Evolutionary conservation across 2,888 invertebrate genomes (phyloP).

Genomic region (Zeuzera pyrina): DNA sequence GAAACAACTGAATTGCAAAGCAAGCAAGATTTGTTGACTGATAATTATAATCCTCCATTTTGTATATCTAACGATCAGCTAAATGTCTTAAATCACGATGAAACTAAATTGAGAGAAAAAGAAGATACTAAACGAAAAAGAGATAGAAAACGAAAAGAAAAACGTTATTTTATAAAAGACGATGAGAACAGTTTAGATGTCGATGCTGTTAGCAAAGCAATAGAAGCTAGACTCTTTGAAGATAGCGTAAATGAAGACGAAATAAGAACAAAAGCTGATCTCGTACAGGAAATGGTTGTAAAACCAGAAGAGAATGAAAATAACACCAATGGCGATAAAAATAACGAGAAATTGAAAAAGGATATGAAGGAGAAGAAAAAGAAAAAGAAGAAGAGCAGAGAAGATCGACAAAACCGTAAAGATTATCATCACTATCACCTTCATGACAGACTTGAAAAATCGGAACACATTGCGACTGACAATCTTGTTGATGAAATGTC

Average conservation of each 20-base stretch:
- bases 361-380: slow-evolving; percentile 86
- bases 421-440: slow-evolving; percentile 79
- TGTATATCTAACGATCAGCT: slow-evolving; percentile 22
- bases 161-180: slow-evolving; percentile 70
- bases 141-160: slow-evolving; percentile 77
- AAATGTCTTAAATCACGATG: slow-evolving; percentile 24
- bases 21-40: slow-evolving; percentile 31
- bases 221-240: slow-evolving; percentile 85
- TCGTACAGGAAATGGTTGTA: slow-evolving; percentile 25
- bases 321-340: background rate
- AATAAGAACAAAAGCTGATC: slow-evolving; percentile 41
- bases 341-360: slow-evolving; percentile 52
- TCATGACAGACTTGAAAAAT: slow-evolving; percentile 59
- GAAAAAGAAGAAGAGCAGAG: slow-evolving; percentile 87
- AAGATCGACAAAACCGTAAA: slow-evolving; percentile 80
- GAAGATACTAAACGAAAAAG: slow-evolving; percentile 74
- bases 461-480: slow-evolving; percentile 27
- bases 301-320: slow-evolving; percentile 57
- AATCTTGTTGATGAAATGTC: slow-evolving; percentile 19
- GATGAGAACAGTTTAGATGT: slow-evolving; percentile 87
- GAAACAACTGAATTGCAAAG: slow-evolving; percentile 27
- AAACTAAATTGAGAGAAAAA: slow-evolving; percentile 50
- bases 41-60: slow-evolving; percentile 27
- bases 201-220: slow-evolving; percentile 85
- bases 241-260: slow-evolving; percentile 72